phyloP scores from a whole-genome alignment of 2,113 vertebrate genomes.

The Chelonoidis abingdonii region DNA sequence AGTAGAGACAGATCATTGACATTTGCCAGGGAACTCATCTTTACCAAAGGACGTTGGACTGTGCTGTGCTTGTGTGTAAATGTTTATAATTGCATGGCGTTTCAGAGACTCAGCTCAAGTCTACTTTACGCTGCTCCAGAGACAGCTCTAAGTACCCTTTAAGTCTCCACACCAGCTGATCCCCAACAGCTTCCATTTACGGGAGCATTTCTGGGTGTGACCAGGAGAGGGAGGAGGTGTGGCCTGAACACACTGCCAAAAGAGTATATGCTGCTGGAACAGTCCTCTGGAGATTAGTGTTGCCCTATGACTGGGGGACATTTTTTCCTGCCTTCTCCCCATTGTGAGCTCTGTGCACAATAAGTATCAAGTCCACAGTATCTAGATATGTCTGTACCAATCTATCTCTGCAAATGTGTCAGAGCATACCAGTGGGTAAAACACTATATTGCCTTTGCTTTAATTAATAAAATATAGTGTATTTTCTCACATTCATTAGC shows the following conservation, averaged over 20 bases:
- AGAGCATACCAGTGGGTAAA: background rate
- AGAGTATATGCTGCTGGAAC: background rate
- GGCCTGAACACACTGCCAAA: fast-evolving
- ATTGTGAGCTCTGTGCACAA: background rate
- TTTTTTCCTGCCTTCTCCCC: background rate
- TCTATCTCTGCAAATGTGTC: background rate
- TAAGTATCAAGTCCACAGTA: background rate
- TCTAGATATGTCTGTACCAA: background rate
- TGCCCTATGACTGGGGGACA: background rate
- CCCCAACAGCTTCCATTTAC: background rate
- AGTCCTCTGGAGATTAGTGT: background rate
- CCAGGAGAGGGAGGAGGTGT: background rate
- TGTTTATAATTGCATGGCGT: background rate
- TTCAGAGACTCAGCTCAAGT: background rate
- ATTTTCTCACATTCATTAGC: conserved; percentile 37
- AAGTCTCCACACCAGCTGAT: background rate
- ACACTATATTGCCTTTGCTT: background rate
- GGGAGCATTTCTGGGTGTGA: fast-evolving
- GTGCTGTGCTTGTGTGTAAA: background rate
- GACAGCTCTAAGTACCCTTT: background rate
- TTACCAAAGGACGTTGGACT: background rate
- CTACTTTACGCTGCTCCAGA: background rate
- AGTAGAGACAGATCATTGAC: background rate
- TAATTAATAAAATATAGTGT: conserved; percentile 20
- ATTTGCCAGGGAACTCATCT: background rate